phyloP scores from a whole-genome alignment of 2,797 vertebrate genomes.

The Pseudomugil tenellus region DNA sequence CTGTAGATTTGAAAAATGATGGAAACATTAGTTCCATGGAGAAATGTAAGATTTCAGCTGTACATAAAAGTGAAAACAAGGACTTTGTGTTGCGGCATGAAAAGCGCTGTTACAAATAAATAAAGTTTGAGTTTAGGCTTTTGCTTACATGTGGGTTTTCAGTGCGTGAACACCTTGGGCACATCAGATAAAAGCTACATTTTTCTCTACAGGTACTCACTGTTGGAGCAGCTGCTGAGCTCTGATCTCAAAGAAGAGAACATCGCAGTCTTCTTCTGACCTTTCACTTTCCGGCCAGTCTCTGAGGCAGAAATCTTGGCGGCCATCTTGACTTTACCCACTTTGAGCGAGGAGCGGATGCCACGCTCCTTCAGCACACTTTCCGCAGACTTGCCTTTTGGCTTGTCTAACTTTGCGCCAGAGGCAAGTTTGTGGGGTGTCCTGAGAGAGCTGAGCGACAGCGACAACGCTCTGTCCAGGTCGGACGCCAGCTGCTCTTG shows the following conservation, averaged over 20 bases:
- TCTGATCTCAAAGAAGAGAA: constrained; percentile 91
- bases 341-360: constrained; percentile 83
- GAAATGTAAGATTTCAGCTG: not conserved
- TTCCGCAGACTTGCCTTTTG: constrained; percentile 82
- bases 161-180: not conserved
- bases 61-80: not conserved
- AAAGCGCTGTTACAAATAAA: no score
- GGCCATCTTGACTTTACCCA: constrained; percentile 89
- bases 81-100: no score
- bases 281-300: constrained; percentile 86
- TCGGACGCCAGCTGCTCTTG: constrained; percentile 96
- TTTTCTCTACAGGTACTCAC: constrained; percentile 84
- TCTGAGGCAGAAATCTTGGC: constrained; percentile 87
- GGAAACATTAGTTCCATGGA: not conserved
- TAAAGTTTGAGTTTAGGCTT: no score
- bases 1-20: no score
- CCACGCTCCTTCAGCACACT: constrained; percentile 83
- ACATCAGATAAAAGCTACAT: not conserved
- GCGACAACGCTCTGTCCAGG: constrained; percentile 92
- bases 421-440: constrained; percentile 70
- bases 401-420: constrained; percentile 66
- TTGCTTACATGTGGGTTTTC: not conserved
- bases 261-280: constrained; percentile 85
- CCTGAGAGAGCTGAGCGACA: constrained; percentile 87
- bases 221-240: constrained; percentile 97